These are phyloP conservation scores for Phrynocephalus forsythii DNA, from an alignment of 2,797 vertebrate species.

Conservation along the genomic window DNA sequence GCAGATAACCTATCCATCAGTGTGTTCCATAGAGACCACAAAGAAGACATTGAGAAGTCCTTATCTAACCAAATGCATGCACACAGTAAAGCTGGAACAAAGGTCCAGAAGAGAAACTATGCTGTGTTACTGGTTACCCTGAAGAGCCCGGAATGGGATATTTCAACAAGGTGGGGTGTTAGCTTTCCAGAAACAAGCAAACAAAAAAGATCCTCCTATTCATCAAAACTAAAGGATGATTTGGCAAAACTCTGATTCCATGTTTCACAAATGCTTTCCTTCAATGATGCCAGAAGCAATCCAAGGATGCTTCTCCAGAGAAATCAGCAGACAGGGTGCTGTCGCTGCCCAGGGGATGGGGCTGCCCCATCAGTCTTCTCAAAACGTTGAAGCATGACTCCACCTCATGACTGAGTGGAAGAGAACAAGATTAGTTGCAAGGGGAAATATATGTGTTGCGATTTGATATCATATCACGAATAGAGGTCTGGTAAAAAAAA, in stretches of 20 bases:
- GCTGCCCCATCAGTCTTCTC: too few relatives aligned
- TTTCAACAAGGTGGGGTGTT: background rate
- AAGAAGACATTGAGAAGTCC: too few relatives aligned
- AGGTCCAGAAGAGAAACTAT: background rate
- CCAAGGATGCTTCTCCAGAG: too few relatives aligned
- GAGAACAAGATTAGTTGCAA: conserved; percentile 14
- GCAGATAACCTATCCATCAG: too few relatives aligned
- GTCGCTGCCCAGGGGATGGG: too few relatives aligned
- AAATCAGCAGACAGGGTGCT: too few relatives aligned
- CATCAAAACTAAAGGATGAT: background rate
- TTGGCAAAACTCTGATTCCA: background rate
- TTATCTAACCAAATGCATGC: too few relatives aligned
- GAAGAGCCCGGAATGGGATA: background rate
- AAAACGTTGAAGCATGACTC: background rate
- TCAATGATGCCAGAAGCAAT: too few relatives aligned
- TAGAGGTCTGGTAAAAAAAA: conserved; percentile 14
- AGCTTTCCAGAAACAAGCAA: background rate
- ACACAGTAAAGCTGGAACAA: background rate
- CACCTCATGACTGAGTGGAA: conserved; percentile 24
- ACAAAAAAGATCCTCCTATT: background rate
- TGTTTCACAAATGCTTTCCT: background rate
- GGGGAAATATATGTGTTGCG: background rate
- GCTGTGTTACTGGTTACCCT: background rate
- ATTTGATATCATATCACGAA: conserved; percentile 39
- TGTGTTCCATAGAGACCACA: too few relatives aligned